Conservation (phyloP, 2,797 vertebrate genomes). For the Periparus ater region DNA sequence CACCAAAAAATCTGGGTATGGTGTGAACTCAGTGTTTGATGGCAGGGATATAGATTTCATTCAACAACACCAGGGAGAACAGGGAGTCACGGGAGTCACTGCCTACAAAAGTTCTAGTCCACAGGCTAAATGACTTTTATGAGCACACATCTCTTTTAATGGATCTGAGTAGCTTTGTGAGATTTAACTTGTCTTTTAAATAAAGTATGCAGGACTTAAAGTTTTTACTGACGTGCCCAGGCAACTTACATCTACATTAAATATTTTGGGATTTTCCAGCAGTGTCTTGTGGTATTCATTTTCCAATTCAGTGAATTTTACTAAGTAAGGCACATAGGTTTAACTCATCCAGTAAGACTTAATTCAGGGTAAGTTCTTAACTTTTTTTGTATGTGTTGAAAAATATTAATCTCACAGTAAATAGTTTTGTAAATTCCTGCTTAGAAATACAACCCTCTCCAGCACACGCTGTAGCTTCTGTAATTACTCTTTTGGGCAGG, state of each 20-base stretch:
- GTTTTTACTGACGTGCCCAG: slow-evolving; percentile 3
- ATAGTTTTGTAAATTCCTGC: background rate
- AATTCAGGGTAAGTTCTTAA: background rate
- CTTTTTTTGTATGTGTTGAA: background rate
- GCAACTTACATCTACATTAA: slow-evolving; percentile 10
- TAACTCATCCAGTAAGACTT: background rate
- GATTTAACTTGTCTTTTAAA: slow-evolving; percentile 28
- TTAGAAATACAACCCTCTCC: background rate
- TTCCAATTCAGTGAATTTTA: background rate
- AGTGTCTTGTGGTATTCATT: background rate
- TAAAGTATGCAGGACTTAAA: background rate
- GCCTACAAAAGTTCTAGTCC: background rate
- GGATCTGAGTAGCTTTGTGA: background rate
- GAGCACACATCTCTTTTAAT: background rate
- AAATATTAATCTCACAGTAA: background rate
- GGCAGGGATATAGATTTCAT: background rate
- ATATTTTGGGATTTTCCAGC: slow-evolving; percentile 18
- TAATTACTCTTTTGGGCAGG: background rate
- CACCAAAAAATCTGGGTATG: background rate
- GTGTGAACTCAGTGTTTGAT: background rate
- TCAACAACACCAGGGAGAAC: background rate
- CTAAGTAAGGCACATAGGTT: background rate
- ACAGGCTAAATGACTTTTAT: background rate
- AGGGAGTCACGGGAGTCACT: background rate
- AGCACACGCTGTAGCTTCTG: background rate